A percentile compares a stretch with the other conserved stretches of the same genome.
Conservation (phyloP, 1,140 invertebrate genomes). For the Lepidurus packardi region DNA sequence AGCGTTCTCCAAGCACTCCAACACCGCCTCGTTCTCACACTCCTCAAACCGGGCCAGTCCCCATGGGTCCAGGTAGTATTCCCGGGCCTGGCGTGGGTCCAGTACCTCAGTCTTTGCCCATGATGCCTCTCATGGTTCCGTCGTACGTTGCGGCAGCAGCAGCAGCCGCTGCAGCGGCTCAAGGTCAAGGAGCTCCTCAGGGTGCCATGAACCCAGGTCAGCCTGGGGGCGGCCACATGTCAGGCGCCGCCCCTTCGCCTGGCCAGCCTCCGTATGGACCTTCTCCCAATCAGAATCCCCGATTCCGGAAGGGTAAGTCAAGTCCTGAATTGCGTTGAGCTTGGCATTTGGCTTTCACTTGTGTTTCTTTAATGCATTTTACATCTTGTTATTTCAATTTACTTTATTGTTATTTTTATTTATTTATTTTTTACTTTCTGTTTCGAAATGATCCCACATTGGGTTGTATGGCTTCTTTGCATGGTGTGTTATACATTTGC, state of each 20-base stretch:
- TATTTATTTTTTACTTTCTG: no score
- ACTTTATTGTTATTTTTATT: no score
- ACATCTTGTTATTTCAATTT: background rate
- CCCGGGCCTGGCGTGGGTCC: constrained; percentile 36
- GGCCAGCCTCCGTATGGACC: background rate
- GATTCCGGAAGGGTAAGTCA: constrained; percentile 39
- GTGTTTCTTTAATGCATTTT: background rate
- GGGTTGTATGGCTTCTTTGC: no score
- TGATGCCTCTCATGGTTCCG: constrained; percentile 47
- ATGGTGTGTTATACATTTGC: no score
- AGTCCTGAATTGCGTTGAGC: background rate
- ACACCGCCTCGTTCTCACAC: constrained; percentile 70
- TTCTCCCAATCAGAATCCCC: constrained; percentile 37
- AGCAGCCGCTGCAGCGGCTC: constrained; percentile 38
- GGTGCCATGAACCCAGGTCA: constrained; percentile 12
- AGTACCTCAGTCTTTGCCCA: constrained; percentile 39
- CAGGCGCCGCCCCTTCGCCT: background rate
- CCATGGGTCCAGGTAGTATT: constrained; percentile 39
- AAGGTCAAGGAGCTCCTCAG: constrained; percentile 23
- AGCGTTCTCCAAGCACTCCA: constrained; percentile 60
- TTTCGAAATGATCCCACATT: no score
- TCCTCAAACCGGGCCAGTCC: constrained; percentile 63
- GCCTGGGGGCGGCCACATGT: background rate
- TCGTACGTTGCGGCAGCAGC: constrained; percentile 42
- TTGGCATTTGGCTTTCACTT: background rate